Base-by-base conservation (phyloP, 2,113 vertebrate species). In the Cyanoramphus novaezelandiae region DNA sequence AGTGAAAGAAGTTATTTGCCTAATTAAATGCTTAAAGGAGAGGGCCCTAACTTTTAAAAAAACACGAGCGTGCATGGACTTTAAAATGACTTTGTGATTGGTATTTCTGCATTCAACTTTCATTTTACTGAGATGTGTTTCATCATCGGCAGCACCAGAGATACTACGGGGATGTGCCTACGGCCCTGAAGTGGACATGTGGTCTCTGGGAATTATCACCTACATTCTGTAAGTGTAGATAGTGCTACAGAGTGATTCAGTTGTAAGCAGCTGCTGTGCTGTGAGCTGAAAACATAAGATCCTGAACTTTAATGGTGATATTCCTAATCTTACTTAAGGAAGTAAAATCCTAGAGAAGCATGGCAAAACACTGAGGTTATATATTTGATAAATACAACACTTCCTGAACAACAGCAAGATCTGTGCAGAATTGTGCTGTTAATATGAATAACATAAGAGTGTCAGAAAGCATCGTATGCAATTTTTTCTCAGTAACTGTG, bases 101-200 rank as follows among this genome's bases (percentile, higher is more conserved):
- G 35, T 80, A 50, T 25, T 88, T 95, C 74, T 88, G 52, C 55
- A 33, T 65, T 88, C 47, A 57, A 0, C 21, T 86, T 90, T 46
- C 19, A 13, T 82, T 57, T 93, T 94, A 83, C 9, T 97, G 86
- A 95, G 31, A 85, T 74, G 15, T n/a, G 11, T 94, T 94, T 90
- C 89, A 57, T 97, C 78, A 25, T 93, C 83, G 96, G 52, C 97
- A 99, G 99, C 99, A 92, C 98, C 99, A 63, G 98, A 99, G 97
- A 99, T 99, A 94, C 97, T 99, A 59, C 97, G 98, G 35, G 98
- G 99, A 69, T 98, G 98, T 93, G 98, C 98, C 71, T 99, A 99
- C 2, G 99, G 99, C 63, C 98, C 99, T n/a, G 98, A 99, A 78
- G 99, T 99, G 95, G 99, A 99, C 95, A 99, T 99, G 99, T 99